A percentile compares a stretch with the other conserved stretches of the same genome.
Conservation (phyloP, 2,888 invertebrate species). For the Microctonus aethiopoides region DNA sequence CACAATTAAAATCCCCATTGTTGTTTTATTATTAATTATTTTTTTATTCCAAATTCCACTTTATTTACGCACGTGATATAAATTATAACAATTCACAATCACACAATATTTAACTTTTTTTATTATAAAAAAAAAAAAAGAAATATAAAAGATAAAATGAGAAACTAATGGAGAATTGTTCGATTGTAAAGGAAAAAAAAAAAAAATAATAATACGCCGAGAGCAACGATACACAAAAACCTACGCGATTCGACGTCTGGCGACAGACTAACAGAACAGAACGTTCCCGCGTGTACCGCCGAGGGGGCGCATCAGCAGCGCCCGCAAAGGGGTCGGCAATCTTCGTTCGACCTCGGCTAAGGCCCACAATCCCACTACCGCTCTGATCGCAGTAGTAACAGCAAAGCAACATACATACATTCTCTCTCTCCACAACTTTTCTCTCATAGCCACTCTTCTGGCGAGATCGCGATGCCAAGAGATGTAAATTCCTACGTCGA, state of each 20-base stretch:
- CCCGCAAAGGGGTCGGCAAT: constrained; percentile 45
- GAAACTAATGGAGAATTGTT: background rate
- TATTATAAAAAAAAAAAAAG: background rate
- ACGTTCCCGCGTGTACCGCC: constrained; percentile 54
- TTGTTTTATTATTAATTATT: background rate
- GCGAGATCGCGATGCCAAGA: constrained; percentile 7
- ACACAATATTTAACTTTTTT: background rate
- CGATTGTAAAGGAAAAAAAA: background rate
- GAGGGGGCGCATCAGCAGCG: constrained; percentile 56
- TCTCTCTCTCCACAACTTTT: background rate
- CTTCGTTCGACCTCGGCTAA: constrained; percentile 39
- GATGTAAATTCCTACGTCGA: constrained; percentile 35
- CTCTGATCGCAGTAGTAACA: background rate
- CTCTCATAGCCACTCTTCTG: constrained; percentile 29
- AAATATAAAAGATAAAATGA: background rate
- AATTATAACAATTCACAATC: background rate
- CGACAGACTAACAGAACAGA: constrained; percentile 60
- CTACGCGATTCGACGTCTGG: constrained; percentile 50
- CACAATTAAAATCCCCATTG: constrained; percentile 8
- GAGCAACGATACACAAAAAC: constrained; percentile 26
- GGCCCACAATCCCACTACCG: constrained; percentile 36
- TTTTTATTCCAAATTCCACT: background rate
- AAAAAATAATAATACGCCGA: constrained; percentile 3
- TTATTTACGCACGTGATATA: background rate
- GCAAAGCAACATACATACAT: background rate